Evolutionary conservation across 1,140 invertebrate species (phyloP).

Genomic region (Hesperophylax magnus): DNA sequence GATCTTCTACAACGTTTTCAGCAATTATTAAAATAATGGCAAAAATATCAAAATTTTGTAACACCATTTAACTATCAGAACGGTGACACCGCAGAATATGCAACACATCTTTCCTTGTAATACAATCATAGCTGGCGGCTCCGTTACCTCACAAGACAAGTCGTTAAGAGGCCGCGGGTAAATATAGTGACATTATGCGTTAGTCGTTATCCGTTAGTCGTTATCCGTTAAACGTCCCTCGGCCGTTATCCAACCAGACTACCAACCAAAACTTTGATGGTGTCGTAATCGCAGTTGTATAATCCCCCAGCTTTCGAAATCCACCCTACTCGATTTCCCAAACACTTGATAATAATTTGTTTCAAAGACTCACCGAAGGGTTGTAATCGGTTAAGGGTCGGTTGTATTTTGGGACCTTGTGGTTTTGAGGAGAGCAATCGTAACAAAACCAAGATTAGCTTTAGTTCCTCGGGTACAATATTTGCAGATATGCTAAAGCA

Average conservation of each 20-base stretch:
- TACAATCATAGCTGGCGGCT: constrained; percentile 6
- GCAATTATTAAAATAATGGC: no score
- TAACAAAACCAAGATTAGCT: constrained; percentile 52
- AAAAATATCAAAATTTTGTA: no score
- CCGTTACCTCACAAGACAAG: constrained; percentile 36
- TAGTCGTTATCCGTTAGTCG: constrained; percentile 37
- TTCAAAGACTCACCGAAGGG: not conserved
- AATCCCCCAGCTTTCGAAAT: constrained; percentile 8
- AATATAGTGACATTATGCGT: constrained; percentile 53
- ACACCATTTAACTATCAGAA: not conserved
- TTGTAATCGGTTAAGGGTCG: not conserved
- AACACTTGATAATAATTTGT: not conserved
- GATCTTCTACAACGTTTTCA: no score
- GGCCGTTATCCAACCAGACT: constrained; percentile 52
- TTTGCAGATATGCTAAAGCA: constrained; percentile 38
- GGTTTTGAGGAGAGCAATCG: constrained; percentile 20
- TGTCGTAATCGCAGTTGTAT: constrained; percentile 52
- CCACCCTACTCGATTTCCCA: not conserved
- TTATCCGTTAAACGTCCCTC: constrained; percentile 53
- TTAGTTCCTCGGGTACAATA: constrained; percentile 43
- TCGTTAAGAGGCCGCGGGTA: constrained; percentile 42
- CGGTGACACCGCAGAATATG: not conserved
- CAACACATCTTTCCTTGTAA: not conserved
- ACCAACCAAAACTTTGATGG: constrained; percentile 52
- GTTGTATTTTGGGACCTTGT: constrained; percentile 5